Percentiles rank a stretch among this genome's conserved stretches.
Conservation (phyloP, 2,888 invertebrate species). For the Gonocerus acuteangulatus region DNA sequence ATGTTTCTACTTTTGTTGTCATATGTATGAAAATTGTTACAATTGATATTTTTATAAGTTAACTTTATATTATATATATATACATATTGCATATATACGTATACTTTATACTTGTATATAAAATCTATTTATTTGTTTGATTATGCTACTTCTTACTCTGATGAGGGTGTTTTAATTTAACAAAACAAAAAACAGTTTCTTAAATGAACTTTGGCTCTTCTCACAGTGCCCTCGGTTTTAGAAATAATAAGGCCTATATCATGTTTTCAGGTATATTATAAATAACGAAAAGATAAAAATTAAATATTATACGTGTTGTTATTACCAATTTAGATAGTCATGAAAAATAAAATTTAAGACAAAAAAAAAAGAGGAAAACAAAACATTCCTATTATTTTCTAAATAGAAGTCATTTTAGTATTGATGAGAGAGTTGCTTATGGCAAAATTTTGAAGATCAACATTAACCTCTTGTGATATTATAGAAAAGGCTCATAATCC, state of each 20-base stretch:
- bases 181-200: not conserved
- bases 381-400: too few species aligned
- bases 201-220: too few species aligned
- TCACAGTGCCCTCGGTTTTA: too few species aligned
- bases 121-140: slow-evolving; percentile 19
- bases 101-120: slow-evolving; percentile 7
- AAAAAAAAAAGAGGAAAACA: too few species aligned
- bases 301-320: too few species aligned
- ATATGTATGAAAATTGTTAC: slow-evolving; percentile 28
- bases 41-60: slow-evolving; percentile 34
- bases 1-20: slow-evolving; percentile 20
- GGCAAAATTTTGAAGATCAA: not conserved
- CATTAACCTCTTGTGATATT: slow-evolving; percentile 17
- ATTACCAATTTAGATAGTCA: too few species aligned
- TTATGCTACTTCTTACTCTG: not conserved
- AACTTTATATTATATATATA: slow-evolving; percentile 22
- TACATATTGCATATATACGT: slow-evolving; percentile 13
- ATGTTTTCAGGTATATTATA: too few species aligned
- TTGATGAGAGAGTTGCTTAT: too few species aligned
- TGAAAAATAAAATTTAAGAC: too few species aligned
- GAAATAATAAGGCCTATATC: too few species aligned
- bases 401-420: too few species aligned
- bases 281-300: too few species aligned
- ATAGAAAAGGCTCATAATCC: slow-evolving; percentile 12
- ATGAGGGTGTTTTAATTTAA: not conserved